A percentile compares a stretch with the other conserved stretches of the same genome.
These are phyloP conservation scores for Mechanitis messenoides DNA, from an alignment of 2,888 invertebrate species.

Conservation along the genomic window DNA sequence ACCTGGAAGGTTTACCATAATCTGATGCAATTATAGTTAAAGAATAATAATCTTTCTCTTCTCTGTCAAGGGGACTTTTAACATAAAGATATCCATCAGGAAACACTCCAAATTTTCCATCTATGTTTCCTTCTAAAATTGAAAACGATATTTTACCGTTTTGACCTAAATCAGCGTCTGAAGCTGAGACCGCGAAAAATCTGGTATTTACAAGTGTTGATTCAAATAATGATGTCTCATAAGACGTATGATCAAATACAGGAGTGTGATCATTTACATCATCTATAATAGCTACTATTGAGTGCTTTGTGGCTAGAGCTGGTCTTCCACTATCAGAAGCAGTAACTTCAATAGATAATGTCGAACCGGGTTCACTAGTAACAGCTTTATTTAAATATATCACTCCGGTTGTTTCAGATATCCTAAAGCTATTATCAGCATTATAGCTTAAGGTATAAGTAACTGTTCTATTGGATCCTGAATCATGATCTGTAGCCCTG, in stretches of 20 bases:
- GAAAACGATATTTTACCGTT: constrained; percentile 89
- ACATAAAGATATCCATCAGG: constrained; percentile 96
- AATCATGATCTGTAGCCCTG: constrained; percentile 90
- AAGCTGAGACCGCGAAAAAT: constrained; percentile 92
- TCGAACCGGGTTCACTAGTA: constrained; percentile 82
- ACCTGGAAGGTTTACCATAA: constrained; percentile 84
- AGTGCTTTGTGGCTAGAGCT: constrained; percentile 84
- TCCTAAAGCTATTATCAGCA: constrained; percentile 87
- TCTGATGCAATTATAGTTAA: constrained; percentile 90
- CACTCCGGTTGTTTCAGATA: constrained; percentile 91
- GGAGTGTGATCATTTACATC: constrained; percentile 98
- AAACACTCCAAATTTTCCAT: constrained; percentile 93
- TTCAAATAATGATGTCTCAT: constrained; percentile 94
- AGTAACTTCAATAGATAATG: constrained; percentile 85
- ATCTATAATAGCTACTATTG: constrained; percentile 82
- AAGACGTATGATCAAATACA: constrained; percentile 92
- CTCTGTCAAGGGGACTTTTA: constrained; percentile 89
- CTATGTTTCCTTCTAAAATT: constrained; percentile 90
- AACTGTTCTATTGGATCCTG: constrained; percentile 91
- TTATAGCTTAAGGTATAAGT: constrained; percentile 88
- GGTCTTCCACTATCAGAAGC: constrained; percentile 90
- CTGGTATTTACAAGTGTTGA: constrained; percentile 93
- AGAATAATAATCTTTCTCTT: constrained; percentile 93
- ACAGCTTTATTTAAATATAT: constrained; percentile 90
- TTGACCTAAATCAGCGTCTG: constrained; percentile 89